Percentiles rank a stretch among this genome's conserved stretches.
phyloP scores from a whole-genome alignment of 2,113 vertebrate genomes.

The Erythrocercus mccallii region DNA sequence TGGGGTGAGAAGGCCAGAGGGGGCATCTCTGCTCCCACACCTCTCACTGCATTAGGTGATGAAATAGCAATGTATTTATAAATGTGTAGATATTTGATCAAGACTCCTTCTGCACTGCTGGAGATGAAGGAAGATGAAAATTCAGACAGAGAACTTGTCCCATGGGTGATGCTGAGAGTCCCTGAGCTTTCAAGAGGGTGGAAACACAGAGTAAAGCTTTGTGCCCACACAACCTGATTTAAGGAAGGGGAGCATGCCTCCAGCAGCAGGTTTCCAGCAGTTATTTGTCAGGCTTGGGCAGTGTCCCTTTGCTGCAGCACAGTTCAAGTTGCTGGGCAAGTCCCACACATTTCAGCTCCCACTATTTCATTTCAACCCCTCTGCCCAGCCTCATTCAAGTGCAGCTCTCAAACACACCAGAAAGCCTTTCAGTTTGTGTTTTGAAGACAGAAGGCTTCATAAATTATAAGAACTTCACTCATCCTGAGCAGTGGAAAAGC shows the following conservation, averaged over 20 bases:
- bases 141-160: background rate
- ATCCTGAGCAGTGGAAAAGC: background rate
- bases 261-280: background rate
- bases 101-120: background rate
- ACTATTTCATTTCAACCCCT: background rate
- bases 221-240: background rate
- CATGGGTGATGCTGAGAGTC: background rate
- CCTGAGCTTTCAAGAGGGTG: background rate
- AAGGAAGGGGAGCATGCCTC: background rate
- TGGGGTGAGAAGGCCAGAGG: background rate
- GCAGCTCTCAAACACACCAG: background rate
- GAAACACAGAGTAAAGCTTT: background rate
- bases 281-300: background rate
- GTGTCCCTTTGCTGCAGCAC: background rate
- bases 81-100: background rate
- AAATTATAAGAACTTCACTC: background rate
- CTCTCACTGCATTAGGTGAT: background rate
- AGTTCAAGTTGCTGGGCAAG: background rate
- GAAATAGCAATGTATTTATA: background rate
- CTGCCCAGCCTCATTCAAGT: background rate
- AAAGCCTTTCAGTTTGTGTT: background rate
- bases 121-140: background rate
- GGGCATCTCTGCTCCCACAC: background rate
- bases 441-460: background rate
- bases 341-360: background rate